Evolutionary conservation across 1,140 invertebrate species (phyloP).

Genomic region (Macrocentrus cingulum): DNA sequence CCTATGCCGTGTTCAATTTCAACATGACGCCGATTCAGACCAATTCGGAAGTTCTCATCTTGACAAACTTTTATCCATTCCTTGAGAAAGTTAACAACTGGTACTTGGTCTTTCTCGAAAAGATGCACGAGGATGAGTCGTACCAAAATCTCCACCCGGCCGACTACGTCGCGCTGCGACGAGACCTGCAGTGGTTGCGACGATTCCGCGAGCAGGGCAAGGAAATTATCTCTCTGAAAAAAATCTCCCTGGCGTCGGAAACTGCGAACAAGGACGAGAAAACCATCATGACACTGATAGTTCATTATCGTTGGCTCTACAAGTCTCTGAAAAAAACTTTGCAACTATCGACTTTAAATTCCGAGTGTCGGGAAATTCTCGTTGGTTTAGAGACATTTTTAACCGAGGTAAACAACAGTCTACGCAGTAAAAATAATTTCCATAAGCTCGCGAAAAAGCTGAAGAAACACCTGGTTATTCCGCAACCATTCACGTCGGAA

Average conservation of each 20-base stretch:
- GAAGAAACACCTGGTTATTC: slow-evolving; percentile 37
- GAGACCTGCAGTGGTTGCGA: slow-evolving; percentile 54
- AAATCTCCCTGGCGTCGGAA: slow-evolving; percentile 1
- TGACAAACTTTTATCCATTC: slow-evolving; percentile 10
- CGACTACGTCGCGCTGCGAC: slow-evolving; percentile 31
- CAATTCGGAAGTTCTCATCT: slow-evolving; percentile 9
- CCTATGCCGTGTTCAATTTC: slow-evolving; percentile 36
- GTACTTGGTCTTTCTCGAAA: too few species aligned
- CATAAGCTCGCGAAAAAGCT: slow-evolving; percentile 43
- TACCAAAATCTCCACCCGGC: neutral
- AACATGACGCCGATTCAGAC: neutral
- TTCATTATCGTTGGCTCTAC: slow-evolving; percentile 52
- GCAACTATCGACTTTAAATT: slow-evolving; percentile 5
- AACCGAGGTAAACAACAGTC: slow-evolving; percentile 7
- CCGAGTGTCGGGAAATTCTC: too few species aligned
- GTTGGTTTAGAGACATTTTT: too few species aligned
- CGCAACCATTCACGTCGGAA: slow-evolving; percentile 42
- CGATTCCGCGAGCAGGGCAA: slow-evolving; percentile 52
- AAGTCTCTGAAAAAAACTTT: slow-evolving; percentile 41
- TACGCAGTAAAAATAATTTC: slow-evolving; percentile 38
- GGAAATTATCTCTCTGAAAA: slow-evolving; percentile 30
- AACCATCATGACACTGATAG: slow-evolving; percentile 42
- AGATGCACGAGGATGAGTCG: too few species aligned
- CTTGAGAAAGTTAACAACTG: neutral
- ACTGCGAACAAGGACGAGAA: slow-evolving; percentile 27